Evolutionary conservation across 2,888 invertebrate species (phyloP).

Genomic region (Aphodius granarius): DNA sequence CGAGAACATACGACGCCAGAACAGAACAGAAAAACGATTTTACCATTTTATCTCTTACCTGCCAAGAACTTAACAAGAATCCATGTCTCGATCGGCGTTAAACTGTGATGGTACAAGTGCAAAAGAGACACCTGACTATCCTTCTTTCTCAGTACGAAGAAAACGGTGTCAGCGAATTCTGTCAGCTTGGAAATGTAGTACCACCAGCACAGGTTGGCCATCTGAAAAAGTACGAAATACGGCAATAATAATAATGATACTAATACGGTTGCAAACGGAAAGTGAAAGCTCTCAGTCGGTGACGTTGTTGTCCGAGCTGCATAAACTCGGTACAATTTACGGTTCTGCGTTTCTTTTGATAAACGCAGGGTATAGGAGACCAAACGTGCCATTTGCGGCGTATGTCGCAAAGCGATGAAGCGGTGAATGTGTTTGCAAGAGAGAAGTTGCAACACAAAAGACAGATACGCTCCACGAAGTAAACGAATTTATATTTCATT

Average conservation of each 20-base stretch:
- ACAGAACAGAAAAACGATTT: neutral
- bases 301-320: neutral
- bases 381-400: neutral
- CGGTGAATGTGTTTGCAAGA: neutral
- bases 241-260: slow-evolving; percentile 8
- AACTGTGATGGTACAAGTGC: slow-evolving; percentile 83
- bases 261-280: neutral
- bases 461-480: neutral
- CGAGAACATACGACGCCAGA: neutral
- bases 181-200: slow-evolving; percentile 89
- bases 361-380: neutral
- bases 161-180: slow-evolving; percentile 85
- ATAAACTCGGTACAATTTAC: neutral
- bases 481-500: neutral
- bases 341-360: neutral
- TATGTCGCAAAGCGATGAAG: neutral
- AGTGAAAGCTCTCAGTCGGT: neutral
- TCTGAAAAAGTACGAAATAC: slow-evolving; percentile 58
- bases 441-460: neutral
- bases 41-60: slow-evolving; percentile 53
- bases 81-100: slow-evolving; percentile 79
- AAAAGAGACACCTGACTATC: slow-evolving; percentile 82
- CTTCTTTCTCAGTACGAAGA: slow-evolving; percentile 84
- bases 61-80: slow-evolving; percentile 76
- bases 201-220: slow-evolving; percentile 86